Evolutionary conservation across 2,888 invertebrate genomes (phyloP).

Genomic region (Macrophya annulata): DNA sequence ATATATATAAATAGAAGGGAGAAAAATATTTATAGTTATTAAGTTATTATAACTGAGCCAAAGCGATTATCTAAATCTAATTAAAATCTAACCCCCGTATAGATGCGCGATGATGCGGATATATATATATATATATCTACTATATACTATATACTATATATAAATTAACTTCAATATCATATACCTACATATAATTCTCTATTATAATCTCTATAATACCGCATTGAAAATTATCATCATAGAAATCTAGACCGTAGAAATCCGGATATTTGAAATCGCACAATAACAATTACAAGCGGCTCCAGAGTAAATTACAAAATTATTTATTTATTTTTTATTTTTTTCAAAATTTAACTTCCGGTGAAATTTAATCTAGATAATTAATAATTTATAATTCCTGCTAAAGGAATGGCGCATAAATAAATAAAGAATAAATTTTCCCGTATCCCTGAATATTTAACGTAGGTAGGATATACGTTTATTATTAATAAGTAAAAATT

Average conservation of each 20-base stretch:
- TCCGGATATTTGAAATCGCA: not conserved
- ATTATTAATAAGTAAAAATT: not conserved
- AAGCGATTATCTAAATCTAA: conserved; percentile 13
- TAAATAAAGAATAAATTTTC: too few relatives aligned
- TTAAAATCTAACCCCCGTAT: not conserved
- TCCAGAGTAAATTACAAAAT: too few relatives aligned
- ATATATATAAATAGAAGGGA: not conserved
- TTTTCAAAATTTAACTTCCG: not conserved
- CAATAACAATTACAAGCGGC: too few relatives aligned
- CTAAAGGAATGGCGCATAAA: not conserved
- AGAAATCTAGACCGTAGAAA: conserved; percentile 6
- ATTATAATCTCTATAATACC: not conserved
- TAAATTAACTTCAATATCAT: not conserved
- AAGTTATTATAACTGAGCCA: not conserved
- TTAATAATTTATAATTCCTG: not conserved
- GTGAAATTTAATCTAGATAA: not conserved
- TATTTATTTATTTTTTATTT: too few relatives aligned
- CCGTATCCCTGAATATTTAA: too few relatives aligned
- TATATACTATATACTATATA: too few relatives aligned
- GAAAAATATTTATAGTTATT: not conserved
- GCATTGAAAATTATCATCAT: not conserved
- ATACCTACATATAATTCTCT: not conserved
- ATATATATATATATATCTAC: not conserved
- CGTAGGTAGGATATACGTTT: not conserved
- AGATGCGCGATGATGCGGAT: not conserved